A percentile compares a stretch with the other conserved stretches of the same genome.
Conservation (phyloP, 2,113 vertebrate genomes). For the Aphyosemion australe region DNA sequence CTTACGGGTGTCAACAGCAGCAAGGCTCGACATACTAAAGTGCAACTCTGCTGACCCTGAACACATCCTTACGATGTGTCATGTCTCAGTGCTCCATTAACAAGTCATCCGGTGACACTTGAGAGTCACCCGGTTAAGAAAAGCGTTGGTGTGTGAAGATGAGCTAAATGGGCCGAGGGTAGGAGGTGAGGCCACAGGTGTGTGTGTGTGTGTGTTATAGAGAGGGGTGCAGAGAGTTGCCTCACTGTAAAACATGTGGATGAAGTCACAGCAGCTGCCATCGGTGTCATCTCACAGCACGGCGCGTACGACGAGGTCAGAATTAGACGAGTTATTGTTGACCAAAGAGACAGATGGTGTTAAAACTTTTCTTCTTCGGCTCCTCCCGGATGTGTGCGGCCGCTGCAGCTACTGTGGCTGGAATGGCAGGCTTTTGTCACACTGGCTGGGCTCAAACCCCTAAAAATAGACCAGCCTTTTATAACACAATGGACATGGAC, state of each 20-base stretch:
- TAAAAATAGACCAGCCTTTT: conserved; percentile 67
- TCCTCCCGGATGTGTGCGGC: conserved; percentile 63
- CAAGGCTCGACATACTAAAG: conserved; percentile 47
- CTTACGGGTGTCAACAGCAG: conserved; percentile 43
- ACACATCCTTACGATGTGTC: conserved; percentile 56
- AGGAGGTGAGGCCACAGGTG: conserved; percentile 20
- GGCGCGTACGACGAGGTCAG: conserved; percentile 28
- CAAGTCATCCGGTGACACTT: conserved; percentile 42
- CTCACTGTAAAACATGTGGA: conserved; percentile 34
- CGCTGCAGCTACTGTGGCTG: conserved; percentile 62
- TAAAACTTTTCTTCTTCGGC: conserved; percentile 30
- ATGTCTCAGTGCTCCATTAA: conserved; percentile 44
- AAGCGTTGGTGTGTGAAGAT: conserved; percentile 62
- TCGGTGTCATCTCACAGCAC: conserved; percentile 42
- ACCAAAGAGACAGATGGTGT: conserved; percentile 14
- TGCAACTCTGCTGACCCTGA: conserved; percentile 21
- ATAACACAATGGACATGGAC: conserved; percentile 54
- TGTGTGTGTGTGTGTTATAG: conserved; percentile 14
- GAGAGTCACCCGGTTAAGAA: conserved; percentile 38
- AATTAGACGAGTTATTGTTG: conserved; percentile 55
- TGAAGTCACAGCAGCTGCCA: conserved; percentile 53
- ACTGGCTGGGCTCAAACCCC: conserved; percentile 46
- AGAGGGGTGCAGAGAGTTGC: conserved; percentile 43
- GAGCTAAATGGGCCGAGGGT: conserved; percentile 30
- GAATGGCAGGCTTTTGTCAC: conserved; percentile 42